Base-by-base conservation (phyloP, 2,797 vertebrate genomes). In the Myotis pilosus region DNA sequence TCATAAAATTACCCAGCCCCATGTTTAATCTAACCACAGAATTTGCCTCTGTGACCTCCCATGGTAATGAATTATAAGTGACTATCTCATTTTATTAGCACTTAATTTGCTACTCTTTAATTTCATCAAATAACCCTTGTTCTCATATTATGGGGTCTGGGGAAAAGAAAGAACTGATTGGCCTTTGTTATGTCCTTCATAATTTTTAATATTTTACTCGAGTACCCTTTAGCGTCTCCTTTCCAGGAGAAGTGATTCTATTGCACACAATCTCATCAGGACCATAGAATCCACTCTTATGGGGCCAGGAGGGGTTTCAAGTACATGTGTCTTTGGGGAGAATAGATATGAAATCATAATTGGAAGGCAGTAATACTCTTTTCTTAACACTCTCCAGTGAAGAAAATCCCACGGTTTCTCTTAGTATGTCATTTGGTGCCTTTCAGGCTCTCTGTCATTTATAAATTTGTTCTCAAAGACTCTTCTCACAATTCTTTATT, bases 101-200 rank as follows among this genome's bases (percentile, higher is more conserved):
- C 89, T 96, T 95, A 95, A 97, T 96, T 95, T 96, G 89, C 93
- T 90, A 75, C 93, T 94, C 96, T 96, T 96, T 96, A 96, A 96
- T 96, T 96, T 97, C 89, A 64, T 95, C 96, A 96, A 87, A 95
- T 95, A 96, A 93, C 96, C 94, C 87, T 87, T 95, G 96, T 94
- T 96, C 97, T 92, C 87, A 15, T 94, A 78, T 94, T 74, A 96
- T 28, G 82, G 92, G 85, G 62, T 95, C 96, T 95, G 47, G 92
- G 94, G 94, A 94, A 93, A 94, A 96, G 95, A 69, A 95, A 94
- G 78, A 57, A 85, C 87, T 95, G 87, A 95, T 30, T 94, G 96
- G 95, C 74, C 96, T 96, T 95, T 94, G 83, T 97, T 92, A 96
- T 68, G 89, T 87, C 96, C 94, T 95, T 92, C 92, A 96, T 91